A percentile compares a stretch with the other conserved stretches of the same genome.
These are phyloP conservation scores for Ips typographus DNA, from an alignment of 1,140 invertebrate species.

Conservation along the genomic window DNA sequence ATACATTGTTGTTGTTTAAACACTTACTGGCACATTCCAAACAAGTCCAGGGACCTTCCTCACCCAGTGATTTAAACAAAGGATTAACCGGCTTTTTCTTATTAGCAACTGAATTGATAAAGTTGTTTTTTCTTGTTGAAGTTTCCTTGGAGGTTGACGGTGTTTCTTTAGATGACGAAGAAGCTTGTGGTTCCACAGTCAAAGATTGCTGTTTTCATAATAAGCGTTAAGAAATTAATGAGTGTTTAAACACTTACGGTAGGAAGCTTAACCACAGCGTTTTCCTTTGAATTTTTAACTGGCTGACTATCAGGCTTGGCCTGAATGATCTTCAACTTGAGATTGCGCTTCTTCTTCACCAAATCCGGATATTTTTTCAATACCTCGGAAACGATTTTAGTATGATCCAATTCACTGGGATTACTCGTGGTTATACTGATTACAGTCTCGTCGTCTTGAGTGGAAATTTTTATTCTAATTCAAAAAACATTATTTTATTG, in stretches of 20 bases:
- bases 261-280: slow-evolving; percentile 5
- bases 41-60: slow-evolving; percentile 66
- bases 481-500: slow-evolving; percentile 3
- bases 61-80: slow-evolving; percentile 42
- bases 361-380: slow-evolving; percentile 85
- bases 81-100: background rate
- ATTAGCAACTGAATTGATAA: too few relatives aligned
- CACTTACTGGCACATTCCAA: slow-evolving; percentile 56
- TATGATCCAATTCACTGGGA: slow-evolving; percentile 62
- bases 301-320: slow-evolving; percentile 38
- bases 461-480: slow-evolving; percentile 22
- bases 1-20: too few relatives aligned
- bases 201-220: too few relatives aligned
- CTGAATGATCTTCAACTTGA: slow-evolving; percentile 79
- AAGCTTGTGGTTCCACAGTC: too few relatives aligned
- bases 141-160: too few relatives aligned
- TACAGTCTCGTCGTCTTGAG: slow-evolving; percentile 46
- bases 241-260: background rate
- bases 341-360: slow-evolving; percentile 83
- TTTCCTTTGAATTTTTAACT: slow-evolving; percentile 24
- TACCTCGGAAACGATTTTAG: slow-evolving; percentile 83
- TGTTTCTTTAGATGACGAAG: too few relatives aligned
- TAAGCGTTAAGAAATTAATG: too few relatives aligned
- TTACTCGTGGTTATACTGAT: slow-evolving; percentile 43
- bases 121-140: too few relatives aligned